Evolutionary conservation across 2,888 invertebrate genomes (phyloP).

Genomic region (Spisula solida): DNA sequence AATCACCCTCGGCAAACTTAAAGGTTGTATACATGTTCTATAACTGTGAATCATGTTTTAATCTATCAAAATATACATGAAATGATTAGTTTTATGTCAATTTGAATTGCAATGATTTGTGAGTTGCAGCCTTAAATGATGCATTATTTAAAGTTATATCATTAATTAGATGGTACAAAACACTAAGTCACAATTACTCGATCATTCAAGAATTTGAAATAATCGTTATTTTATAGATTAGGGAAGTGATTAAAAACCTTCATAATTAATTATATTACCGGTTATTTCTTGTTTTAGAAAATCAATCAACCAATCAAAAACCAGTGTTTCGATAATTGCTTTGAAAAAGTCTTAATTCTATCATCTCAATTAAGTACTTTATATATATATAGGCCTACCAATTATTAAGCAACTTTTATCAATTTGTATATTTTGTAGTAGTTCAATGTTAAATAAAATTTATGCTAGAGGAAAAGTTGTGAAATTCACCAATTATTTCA

Average conservation of each 20-base stretch:
- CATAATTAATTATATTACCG: background rate
- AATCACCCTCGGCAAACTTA: too few species aligned
- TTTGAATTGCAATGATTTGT: too few species aligned
- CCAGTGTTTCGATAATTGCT: background rate
- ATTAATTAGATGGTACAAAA: background rate
- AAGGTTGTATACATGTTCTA: too few species aligned
- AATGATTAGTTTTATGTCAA: too few species aligned
- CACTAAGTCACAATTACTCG: background rate
- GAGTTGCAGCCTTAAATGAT: background rate
- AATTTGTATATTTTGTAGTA: too few species aligned
- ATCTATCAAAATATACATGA: too few species aligned
- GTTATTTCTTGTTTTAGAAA: background rate
- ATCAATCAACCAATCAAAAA: background rate
- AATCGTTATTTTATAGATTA: background rate
- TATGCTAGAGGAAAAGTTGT: too few species aligned
- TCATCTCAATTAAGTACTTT: background rate
- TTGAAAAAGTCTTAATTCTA: background rate
- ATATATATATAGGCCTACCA: too few species aligned
- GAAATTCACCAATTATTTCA: too few species aligned
- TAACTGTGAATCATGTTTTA: too few species aligned
- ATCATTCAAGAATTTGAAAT: background rate
- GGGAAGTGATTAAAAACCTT: background rate
- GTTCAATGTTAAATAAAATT: too few species aligned
- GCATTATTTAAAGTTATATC: background rate
- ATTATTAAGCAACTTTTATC: too few species aligned